Base-by-base conservation (phyloP, 23 tunicate genomes). In the Botrylloides violaceus region DNA sequence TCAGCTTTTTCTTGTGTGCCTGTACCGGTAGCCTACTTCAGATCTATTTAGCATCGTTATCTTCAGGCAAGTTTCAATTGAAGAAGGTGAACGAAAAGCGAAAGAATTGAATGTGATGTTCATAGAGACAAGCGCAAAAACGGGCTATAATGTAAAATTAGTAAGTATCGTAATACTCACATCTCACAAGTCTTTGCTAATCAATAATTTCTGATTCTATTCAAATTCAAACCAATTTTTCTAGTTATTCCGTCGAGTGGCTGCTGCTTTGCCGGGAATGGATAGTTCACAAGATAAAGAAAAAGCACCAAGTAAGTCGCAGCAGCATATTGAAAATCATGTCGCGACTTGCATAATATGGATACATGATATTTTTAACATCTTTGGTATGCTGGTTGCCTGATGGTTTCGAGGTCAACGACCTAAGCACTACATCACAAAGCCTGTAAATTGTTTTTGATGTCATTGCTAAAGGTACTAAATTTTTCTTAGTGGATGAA, bases 241-340 rank as follows among this genome's bases (percentile, higher is more conserved):
- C 32, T 68, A 95, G 99, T 58, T 95, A 49, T 95, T 95, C 61
- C 82, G 96, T 19, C 76, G 98, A 22, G 98, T 93, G 19, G 98
- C 98, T 4, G 98, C 98, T 3, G 98, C 98, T 3, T 39, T 93
- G 57, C 98, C 98, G 9, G 98, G 98, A 53, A 93, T 93, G 98
- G 98, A 93, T 59, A 86, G 62, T 36, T 66, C 88, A n/a, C 84
- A 85, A 7, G 95, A 86, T 15, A 81, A 85, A 59, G 98, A 93
- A 47, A 85, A 76, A 50, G 71, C 60, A 38, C 61, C 33, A 74
- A 88, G 92, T 84, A 85, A 36, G 58, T 43, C 23, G 5, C 7
- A 19, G 24, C 21, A 61, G 1, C 0, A n/a, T 0, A 18, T 23
- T 23, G 24, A 25, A 18, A 25, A 61, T 61, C 1, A 22, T 22